Evolutionary conservation across 2,797 vertebrate species (phyloP).

Genomic region (Poecilia velifera): DNA sequence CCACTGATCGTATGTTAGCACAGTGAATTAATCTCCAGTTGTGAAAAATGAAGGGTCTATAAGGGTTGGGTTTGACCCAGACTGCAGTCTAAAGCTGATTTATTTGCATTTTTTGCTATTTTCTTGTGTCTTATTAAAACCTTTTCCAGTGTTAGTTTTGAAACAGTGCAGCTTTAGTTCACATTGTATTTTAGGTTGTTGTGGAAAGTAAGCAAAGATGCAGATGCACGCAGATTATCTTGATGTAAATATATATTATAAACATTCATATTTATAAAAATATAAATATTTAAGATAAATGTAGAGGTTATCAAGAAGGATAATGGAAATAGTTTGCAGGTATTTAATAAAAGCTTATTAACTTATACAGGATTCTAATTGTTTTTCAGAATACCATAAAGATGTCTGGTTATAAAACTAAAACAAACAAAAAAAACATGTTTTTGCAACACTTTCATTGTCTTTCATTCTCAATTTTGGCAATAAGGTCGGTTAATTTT

Average conservation of each 20-base stretch:
- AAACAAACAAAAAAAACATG: not conserved
- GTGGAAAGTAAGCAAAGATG: not conserved
- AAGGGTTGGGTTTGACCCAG: not conserved
- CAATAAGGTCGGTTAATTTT: not conserved
- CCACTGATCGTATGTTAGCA: not conserved
- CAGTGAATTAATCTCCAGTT: not conserved
- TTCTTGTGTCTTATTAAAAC: not conserved
- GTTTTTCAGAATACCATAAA: not conserved
- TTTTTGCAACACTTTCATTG: not conserved
- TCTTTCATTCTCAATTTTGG: not conserved
- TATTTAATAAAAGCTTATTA: not conserved
- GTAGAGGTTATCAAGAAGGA: not conserved
- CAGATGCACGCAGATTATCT: not conserved
- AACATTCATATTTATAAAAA: not conserved
- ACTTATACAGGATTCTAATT: not conserved
- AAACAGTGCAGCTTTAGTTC: not conserved
- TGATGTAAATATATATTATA: not conserved
- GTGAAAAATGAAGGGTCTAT: not conserved
- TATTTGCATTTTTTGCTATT: not conserved
- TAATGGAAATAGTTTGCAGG: not conserved
- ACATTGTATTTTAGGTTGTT: not conserved
- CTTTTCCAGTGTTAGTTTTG: not conserved
- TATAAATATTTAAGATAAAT: not conserved
- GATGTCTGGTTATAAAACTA: not conserved
- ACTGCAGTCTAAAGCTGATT: not conserved